These are phyloP conservation scores for Coracopsis vasa DNA, from an alignment of 2,113 vertebrate species.

Conservation along the genomic window DNA sequence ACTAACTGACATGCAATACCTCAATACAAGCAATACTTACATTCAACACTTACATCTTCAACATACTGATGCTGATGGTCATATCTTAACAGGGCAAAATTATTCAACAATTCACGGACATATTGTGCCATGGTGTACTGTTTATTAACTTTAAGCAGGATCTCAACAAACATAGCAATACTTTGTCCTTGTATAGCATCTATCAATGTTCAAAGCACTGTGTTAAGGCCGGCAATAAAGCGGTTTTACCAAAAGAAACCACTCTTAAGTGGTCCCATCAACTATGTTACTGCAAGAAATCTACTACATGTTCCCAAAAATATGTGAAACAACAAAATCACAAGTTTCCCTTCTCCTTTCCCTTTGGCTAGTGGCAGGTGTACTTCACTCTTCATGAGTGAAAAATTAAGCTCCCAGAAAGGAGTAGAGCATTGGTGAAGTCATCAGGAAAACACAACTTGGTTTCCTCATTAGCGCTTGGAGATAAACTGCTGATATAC, in stretches of 20 bases:
- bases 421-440: neutral
- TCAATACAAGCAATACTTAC: neutral
- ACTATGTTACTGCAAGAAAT: neutral
- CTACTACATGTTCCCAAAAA: neutral
- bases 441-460: neutral
- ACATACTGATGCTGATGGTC: neutral
- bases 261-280: neutral
- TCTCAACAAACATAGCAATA: neutral
- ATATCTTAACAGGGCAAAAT: neutral
- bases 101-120: neutral
- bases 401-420: neutral
- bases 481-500: neutral
- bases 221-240: neutral
- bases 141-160: neutral
- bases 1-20: neutral
- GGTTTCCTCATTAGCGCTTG: neutral
- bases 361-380: fast-evolving
- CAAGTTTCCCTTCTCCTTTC: neutral
- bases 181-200: neutral
- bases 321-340: neutral
- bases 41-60: neutral
- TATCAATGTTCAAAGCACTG: neutral
- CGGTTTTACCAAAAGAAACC: neutral
- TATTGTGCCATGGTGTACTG: neutral
- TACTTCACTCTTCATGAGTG: neutral